Base-by-base conservation (phyloP, 2,888 invertebrate species). In the Volucella inflata region DNA sequence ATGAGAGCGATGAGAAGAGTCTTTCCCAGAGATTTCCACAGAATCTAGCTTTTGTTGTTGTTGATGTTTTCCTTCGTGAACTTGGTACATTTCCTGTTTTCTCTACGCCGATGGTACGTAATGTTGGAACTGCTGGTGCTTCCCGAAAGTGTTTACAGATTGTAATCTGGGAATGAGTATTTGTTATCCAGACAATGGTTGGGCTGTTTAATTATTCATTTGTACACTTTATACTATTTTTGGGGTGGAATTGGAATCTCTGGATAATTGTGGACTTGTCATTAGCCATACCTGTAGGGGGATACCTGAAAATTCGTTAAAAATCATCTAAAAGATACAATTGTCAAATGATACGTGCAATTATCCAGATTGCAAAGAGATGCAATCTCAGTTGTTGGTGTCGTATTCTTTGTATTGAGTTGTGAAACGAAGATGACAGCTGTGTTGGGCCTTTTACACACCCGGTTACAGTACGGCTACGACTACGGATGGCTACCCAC, bases 201-300 rank as follows among this genome's bases (percentile, higher is more conserved):
- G 46, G 44, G 53, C 50, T 53, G 36, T 72, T 79, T 57, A 72
- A 79, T 79, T 65, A 79, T 79, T 79, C 78, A 79, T 79, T 79
- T 59, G 57, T 30, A 59, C 64, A 59, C 71, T 59, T 79, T 1
- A 30, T 30, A 30, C 30, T 30, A 4, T 30, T 30, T 30, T 30
- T 30, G 30, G 40, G 17, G 16, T 30, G 30, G 0, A 30, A 30
- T 30, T 30, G n/a, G 53, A 71, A 36, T 9, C 21, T 16, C 6
- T 40, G 51, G 57, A 14, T 50, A 59, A 70, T 59, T 17, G 62
- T 55, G 30, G 44, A 30, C 36, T 60, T 62, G 44, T 74, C 62
- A 44, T 64, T 36, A 46, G 30, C 2, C 53, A 48, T 44, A 51
- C 51, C n/a, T 53, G 62, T 11, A 36, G 30, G 51, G 72, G 42